Evolutionary conservation across 2,113 vertebrate species (phyloP).

Genomic region (Anhinga rufa): DNA sequence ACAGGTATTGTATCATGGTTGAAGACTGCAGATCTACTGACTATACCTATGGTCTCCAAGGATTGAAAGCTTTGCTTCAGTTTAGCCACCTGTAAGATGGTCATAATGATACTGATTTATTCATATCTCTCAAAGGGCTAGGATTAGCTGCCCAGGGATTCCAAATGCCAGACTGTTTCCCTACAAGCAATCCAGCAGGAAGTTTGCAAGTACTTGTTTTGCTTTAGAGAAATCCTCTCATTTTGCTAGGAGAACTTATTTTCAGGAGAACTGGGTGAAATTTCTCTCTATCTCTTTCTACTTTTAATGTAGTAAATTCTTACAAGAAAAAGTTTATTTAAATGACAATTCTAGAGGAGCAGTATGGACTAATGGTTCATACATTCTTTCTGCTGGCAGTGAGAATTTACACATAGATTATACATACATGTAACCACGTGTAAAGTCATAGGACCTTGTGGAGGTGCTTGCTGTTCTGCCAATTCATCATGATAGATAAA

Average conservation of each 20-base stretch:
- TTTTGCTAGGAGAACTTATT: constrained; percentile 4
- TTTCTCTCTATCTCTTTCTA: background rate
- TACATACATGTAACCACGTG: accelerated
- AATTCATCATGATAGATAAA: background rate
- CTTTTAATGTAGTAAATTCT: background rate
- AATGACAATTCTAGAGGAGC: background rate
- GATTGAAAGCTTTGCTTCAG: background rate
- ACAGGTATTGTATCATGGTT: background rate
- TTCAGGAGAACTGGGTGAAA: background rate
- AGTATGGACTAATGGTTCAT: background rate
- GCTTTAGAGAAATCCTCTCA: background rate
- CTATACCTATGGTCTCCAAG: background rate
- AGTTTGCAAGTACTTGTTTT: constrained; percentile 28
- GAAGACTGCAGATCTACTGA: background rate
- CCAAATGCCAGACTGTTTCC: background rate
- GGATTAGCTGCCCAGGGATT: background rate
- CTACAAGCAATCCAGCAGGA: background rate
- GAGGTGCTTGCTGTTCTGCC: background rate
- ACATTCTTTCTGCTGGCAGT: background rate
- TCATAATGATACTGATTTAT: background rate
- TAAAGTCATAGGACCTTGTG: background rate
- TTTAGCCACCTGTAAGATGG: background rate
- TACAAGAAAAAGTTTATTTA: background rate
- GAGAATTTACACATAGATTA: background rate
- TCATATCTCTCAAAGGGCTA: background rate